These are phyloP conservation scores for Nomada lathburiana DNA, from an alignment of 2,888 invertebrate species.

Conservation along the genomic window DNA sequence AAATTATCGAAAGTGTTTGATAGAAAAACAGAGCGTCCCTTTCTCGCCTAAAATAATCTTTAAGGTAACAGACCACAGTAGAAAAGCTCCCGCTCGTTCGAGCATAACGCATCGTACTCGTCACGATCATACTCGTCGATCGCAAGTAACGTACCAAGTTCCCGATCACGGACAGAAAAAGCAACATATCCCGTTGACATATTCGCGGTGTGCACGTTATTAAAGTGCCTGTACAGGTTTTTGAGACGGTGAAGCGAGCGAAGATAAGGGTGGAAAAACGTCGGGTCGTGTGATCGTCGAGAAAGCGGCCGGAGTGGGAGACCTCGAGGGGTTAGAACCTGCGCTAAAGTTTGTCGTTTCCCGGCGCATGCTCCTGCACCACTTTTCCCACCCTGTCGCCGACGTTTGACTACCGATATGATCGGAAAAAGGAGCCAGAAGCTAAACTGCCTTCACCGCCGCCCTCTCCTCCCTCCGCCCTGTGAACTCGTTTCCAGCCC, in stretches of 20 bases:
- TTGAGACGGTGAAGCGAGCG: slow-evolving; percentile 67
- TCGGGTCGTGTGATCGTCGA: slow-evolving; percentile 73
- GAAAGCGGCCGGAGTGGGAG: slow-evolving; percentile 69
- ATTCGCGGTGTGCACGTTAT: slow-evolving; percentile 49
- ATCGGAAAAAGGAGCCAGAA: slow-evolving; percentile 74
- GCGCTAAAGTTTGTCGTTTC: slow-evolving; percentile 79
- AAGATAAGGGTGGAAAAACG: slow-evolving; percentile 79
- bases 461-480: background rate
- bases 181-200: slow-evolving; percentile 35
- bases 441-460: slow-evolving; percentile 58
- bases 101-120: no score
- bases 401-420: slow-evolving; percentile 76
- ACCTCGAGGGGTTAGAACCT: slow-evolving; percentile 78
- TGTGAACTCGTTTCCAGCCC: slow-evolving; percentile 45
- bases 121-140: background rate
- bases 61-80: background rate
- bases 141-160: background rate
- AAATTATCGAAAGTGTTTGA: no score
- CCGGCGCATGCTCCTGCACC: slow-evolving; percentile 80
- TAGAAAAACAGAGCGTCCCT: no score
- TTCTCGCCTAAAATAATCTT: no score
- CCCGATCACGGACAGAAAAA: background rate
- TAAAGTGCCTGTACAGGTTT: slow-evolving; percentile 70
- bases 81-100: background rate
- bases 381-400: slow-evolving; percentile 74